A percentile compares a stretch with the other conserved stretches of the same genome.
Evolutionary conservation across 1,140 invertebrate species (phyloP).

Genomic region (Drosophila carrolli): DNA sequence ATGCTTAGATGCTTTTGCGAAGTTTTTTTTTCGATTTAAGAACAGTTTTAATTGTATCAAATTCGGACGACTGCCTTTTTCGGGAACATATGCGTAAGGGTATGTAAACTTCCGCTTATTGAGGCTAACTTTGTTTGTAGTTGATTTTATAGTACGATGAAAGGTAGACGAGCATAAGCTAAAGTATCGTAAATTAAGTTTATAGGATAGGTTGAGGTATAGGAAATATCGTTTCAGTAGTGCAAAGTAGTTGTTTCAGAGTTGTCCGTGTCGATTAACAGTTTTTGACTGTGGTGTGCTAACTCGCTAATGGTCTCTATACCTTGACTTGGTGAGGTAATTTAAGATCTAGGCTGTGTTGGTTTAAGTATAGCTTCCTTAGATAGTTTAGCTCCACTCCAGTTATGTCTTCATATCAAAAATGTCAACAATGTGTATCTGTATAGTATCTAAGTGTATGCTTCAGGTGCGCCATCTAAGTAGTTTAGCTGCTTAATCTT

Average conservation of each 20-base stretch:
- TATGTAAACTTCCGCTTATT: neutral
- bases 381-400: constrained; percentile 23
- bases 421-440: constrained; percentile 37
- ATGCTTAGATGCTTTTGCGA: neutral
- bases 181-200: constrained; percentile 1
- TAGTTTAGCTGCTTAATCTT: constrained; percentile 29
- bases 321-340: constrained; percentile 33
- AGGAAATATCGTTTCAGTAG: constrained; percentile 12
- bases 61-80: neutral
- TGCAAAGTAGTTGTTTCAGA: constrained; percentile 9
- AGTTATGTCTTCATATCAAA: constrained; percentile 41
- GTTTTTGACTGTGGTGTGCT: constrained; percentile 25
- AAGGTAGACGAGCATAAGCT: neutral
- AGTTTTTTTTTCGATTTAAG: neutral
- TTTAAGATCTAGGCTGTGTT: constrained; percentile 46
- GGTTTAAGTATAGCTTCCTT: constrained; percentile 16
- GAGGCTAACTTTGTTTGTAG: neutral
- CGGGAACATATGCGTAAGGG: no score
- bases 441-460: constrained; percentile 19
- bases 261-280: constrained; percentile 20
- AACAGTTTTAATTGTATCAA: neutral
- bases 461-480: constrained; percentile 32
- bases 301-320: constrained; percentile 21
- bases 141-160: neutral
- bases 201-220: constrained; percentile 10